These are phyloP conservation scores for Hormaphis cornu DNA, from an alignment of 1,140 invertebrate genomes.

Conservation along the genomic window DNA sequence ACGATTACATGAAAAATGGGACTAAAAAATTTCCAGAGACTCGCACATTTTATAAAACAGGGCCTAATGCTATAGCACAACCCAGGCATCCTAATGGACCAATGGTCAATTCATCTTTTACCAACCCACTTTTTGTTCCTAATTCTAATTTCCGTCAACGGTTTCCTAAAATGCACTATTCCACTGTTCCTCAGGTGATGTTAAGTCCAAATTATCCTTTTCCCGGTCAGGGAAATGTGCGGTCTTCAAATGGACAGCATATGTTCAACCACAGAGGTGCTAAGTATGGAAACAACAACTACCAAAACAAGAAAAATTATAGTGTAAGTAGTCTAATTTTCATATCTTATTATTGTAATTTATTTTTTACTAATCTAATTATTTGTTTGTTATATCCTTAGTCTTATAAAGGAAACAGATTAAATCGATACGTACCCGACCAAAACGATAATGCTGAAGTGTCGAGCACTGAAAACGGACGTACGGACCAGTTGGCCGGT, in stretches of 20 bases:
- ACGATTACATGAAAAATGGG: slow-evolving; percentile 15
- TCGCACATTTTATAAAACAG: slow-evolving; percentile 25
- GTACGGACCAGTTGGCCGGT: not conserved
- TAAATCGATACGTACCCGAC: slow-evolving; percentile 10
- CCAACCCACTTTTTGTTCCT: slow-evolving; percentile 24
- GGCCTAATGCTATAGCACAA: not conserved
- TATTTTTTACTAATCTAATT: not conserved
- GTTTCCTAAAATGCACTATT: slow-evolving; percentile 31
- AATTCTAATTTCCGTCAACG: slow-evolving; percentile 14
- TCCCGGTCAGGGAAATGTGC: slow-evolving; percentile 13
- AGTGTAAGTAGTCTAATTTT: not conserved
- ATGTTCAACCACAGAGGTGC: slow-evolving; percentile 3
- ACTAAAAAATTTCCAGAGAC: slow-evolving; percentile 18
- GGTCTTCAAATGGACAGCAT: slow-evolving; percentile 8
- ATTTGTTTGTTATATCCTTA: not conserved
- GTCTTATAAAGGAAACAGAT: slow-evolving; percentile 17
- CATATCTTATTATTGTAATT: not conserved
- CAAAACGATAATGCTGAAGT: slow-evolving; percentile 17
- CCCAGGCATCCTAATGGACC: slow-evolving; percentile 13
- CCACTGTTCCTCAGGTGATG: slow-evolving; percentile 32
- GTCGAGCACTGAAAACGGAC: slow-evolving; percentile 19
- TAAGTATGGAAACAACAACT: slow-evolving; percentile 3
- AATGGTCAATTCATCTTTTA: slow-evolving; percentile 27
- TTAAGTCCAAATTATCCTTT: slow-evolving; percentile 26
- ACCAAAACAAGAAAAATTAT: slow-evolving; percentile 22